Percentiles rank a stretch among this genome's conserved stretches.
Conservation (phyloP, 2,888 invertebrate genomes). For the Eretmocerus hayati region DNA sequence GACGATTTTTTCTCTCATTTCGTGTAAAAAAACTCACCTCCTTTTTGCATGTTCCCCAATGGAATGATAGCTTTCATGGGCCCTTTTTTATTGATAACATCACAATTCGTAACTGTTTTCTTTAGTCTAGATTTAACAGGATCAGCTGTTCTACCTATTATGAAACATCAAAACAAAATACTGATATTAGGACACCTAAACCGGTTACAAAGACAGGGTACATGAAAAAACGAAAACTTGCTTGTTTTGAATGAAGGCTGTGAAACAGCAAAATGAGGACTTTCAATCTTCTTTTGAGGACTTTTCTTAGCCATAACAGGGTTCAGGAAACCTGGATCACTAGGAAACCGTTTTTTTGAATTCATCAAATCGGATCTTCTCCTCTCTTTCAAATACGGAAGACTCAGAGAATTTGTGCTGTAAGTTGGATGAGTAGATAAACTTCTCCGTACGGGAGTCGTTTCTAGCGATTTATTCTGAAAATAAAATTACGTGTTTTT, state of each 20-base stretch:
- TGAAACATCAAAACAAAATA: no score
- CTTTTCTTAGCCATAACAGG: no score
- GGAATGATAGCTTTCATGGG: slow-evolving; percentile 42
- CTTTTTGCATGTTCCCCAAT: slow-evolving; percentile 37
- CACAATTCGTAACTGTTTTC: slow-evolving; percentile 27
- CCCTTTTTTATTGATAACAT: slow-evolving; percentile 32
- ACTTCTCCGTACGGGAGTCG: slow-evolving; percentile 3
- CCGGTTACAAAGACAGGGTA: no score
- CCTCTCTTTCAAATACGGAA: slow-evolving; percentile 13
- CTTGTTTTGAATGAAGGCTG: no score
- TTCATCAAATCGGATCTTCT: slow-evolving; percentile 23
- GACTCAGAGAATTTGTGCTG: neutral
- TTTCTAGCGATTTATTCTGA: slow-evolving; percentile 17
- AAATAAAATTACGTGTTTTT: slow-evolving; percentile 8
- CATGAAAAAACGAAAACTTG: no score
- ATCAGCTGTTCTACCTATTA: slow-evolving; percentile 23
- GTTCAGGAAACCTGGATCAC: slow-evolving; percentile 26
- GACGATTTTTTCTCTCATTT: neutral
- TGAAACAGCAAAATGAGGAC: no score
- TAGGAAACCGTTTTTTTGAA: slow-evolving; percentile 31
- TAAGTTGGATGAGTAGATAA: neutral
- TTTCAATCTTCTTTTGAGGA: slow-evolving; percentile 13
- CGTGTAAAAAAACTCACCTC: slow-evolving; percentile 27
- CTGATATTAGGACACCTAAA: no score
- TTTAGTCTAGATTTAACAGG: slow-evolving; percentile 33